A percentile compares a stretch with the other conserved stretches of the same genome.
Conservation (phyloP, 2,888 invertebrate genomes). For the Cephus runcator region DNA sequence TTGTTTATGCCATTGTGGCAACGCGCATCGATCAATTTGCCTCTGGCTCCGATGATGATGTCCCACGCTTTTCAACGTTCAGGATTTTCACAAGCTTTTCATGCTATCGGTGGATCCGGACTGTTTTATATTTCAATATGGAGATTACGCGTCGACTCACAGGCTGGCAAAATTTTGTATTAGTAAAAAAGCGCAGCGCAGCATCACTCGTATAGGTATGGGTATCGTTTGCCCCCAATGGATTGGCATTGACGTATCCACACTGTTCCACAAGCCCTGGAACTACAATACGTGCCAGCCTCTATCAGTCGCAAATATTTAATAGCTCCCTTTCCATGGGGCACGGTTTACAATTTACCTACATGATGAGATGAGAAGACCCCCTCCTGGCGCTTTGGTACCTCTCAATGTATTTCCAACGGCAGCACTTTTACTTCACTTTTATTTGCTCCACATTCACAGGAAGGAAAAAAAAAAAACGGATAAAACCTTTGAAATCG, state of each 20-base stretch:
- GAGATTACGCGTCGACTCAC: background rate
- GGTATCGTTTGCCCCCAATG: background rate
- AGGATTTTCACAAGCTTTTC: background rate
- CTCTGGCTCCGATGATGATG: background rate
- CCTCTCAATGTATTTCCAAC: background rate
- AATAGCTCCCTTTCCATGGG: background rate
- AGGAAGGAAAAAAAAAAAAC: constrained; percentile 27
- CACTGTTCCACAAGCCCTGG: background rate
- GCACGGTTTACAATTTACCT: background rate
- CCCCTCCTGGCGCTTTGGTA: background rate
- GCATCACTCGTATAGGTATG: background rate
- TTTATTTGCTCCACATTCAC: background rate
- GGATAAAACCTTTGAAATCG: constrained; percentile 43
- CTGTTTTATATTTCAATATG: background rate
- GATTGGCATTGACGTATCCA: background rate
- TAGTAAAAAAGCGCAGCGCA: background rate
- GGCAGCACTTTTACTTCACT: background rate
- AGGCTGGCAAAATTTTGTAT: background rate
- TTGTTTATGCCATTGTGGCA: background rate
- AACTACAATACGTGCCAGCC: background rate
- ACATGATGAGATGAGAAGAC: background rate
- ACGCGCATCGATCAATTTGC: background rate
- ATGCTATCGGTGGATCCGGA: background rate
- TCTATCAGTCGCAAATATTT: background rate
- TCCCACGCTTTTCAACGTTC: background rate